Evolutionary conservation across 1,140 invertebrate genomes (phyloP).

Genomic region (Pseudomyrmex concolor): DNA sequence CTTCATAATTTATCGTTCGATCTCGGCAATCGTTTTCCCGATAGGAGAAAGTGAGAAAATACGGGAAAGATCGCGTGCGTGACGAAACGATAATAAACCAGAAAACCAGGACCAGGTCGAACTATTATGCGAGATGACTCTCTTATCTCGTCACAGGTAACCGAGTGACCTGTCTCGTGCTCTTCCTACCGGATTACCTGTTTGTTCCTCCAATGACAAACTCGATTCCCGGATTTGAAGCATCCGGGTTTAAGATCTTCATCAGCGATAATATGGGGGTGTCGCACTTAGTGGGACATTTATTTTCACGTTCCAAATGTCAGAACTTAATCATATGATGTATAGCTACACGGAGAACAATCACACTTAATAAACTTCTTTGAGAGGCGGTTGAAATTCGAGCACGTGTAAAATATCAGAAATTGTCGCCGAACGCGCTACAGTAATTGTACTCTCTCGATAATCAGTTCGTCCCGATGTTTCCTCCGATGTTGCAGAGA

Average conservation of each 20-base stretch:
- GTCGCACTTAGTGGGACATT: slow-evolving; percentile 59
- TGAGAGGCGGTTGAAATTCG: not conserved
- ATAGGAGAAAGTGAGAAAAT: slow-evolving; percentile 33
- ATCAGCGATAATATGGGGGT: slow-evolving; percentile 66
- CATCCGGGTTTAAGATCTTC: slow-evolving; percentile 64
- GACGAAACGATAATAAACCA: slow-evolving; percentile 55
- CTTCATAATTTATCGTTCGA: not conserved
- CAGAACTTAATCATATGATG: not conserved
- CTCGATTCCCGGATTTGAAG: slow-evolving; percentile 29
- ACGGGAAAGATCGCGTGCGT: slow-evolving; percentile 42
- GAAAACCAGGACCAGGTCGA: slow-evolving; percentile 12
- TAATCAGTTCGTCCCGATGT: too few relatives aligned
- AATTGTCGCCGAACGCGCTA: not conserved
- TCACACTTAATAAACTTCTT: not conserved
- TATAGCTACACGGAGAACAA: not conserved
- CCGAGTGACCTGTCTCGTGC: slow-evolving; percentile 57
- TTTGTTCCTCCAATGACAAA: slow-evolving; percentile 9
- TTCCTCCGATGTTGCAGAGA: not conserved
- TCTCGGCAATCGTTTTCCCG: slow-evolving; percentile 10
- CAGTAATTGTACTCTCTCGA: not conserved
- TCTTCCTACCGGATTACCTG: slow-evolving; percentile 58
- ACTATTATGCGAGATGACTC: slow-evolving; percentile 81
- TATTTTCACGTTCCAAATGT: slow-evolving; percentile 55
- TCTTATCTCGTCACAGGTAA: slow-evolving; percentile 76
- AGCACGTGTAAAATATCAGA: not conserved